These are phyloP conservation scores for Polietes domitor DNA, from an alignment of 2,888 invertebrate genomes.

Conservation along the genomic window DNA sequence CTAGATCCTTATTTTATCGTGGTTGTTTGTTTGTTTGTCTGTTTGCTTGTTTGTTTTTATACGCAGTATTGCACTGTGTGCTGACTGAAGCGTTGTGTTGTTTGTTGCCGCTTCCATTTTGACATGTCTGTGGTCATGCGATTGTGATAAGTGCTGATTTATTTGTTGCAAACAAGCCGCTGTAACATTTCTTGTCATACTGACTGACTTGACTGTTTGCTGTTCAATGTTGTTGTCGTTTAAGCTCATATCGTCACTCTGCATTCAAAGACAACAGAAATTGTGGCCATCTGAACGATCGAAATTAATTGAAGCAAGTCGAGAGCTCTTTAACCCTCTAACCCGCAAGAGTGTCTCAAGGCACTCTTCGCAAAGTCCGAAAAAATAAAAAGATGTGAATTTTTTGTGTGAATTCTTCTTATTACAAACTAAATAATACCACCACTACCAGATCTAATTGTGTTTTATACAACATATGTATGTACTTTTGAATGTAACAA, in stretches of 20 bases:
- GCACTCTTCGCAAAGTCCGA: too few relatives aligned
- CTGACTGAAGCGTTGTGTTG: background rate
- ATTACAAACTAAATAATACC: too few relatives aligned
- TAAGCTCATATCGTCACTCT: background rate
- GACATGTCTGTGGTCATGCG: conserved; percentile 73
- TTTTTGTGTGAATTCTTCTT: too few relatives aligned
- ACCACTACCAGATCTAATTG: too few relatives aligned
- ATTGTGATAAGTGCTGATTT: conserved; percentile 79
- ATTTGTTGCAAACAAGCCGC: conserved; percentile 72
- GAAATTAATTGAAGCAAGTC: too few relatives aligned
- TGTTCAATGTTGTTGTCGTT: background rate
- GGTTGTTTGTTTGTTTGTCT: conserved; percentile 47
- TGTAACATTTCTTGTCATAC: conserved; percentile 49
- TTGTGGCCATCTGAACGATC: too few relatives aligned
- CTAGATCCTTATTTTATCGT: conserved; percentile 47
- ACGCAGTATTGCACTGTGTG: background rate
- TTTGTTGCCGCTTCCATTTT: conserved; percentile 39
- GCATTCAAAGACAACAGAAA: too few relatives aligned
- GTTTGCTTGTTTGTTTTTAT: conserved; percentile 16
- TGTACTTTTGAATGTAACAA: too few relatives aligned
- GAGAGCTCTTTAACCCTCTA: too few relatives aligned
- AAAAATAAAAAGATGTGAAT: too few relatives aligned
- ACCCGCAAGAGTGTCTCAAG: too few relatives aligned
- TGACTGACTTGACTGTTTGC: conserved; percentile 6
- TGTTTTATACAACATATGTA: too few relatives aligned